Conservation (phyloP, 1,140 invertebrate genomes). For the Nasonia longicornis region DNA sequence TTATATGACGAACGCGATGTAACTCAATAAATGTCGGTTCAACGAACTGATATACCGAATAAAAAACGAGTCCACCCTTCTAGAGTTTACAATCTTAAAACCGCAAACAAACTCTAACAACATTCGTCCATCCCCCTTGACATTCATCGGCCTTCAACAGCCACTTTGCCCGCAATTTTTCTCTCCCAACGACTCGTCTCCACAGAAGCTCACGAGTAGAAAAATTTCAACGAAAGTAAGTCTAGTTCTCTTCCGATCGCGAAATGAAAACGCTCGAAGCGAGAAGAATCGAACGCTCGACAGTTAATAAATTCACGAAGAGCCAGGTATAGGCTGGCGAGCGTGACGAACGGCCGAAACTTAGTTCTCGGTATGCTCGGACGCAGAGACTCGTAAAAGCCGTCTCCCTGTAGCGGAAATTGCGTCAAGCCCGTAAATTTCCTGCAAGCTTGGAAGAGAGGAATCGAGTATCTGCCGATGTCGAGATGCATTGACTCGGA, state of each 20-base stretch:
- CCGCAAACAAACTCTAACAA: too few species aligned
- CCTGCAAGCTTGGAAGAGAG: not conserved
- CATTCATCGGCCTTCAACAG: not conserved
- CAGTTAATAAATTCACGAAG: not conserved
- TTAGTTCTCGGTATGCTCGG: slow-evolving; percentile 9
- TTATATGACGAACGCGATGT: not conserved
- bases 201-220: too few species aligned
- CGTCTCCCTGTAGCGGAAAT: slow-evolving; percentile 15
- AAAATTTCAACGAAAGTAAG: too few species aligned
- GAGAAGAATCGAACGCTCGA: not conserved
- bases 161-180: not conserved
- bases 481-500: not conserved
- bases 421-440: slow-evolving; percentile 38
- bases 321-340: not conserved
- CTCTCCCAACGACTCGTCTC: too few species aligned
- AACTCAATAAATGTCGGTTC: not conserved
- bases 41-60: not conserved
- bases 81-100: too few species aligned
- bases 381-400: slow-evolving; percentile 3
- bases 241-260: not conserved
- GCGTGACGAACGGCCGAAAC: slow-evolving; percentile 1
- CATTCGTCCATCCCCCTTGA: too few species aligned
- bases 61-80: not conserved
- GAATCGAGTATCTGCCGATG: slow-evolving; percentile 1
- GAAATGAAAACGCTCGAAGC: not conserved